Base-by-base conservation (phyloP, 2,113 vertebrate species). In the Chunga burmeisteri region DNA sequence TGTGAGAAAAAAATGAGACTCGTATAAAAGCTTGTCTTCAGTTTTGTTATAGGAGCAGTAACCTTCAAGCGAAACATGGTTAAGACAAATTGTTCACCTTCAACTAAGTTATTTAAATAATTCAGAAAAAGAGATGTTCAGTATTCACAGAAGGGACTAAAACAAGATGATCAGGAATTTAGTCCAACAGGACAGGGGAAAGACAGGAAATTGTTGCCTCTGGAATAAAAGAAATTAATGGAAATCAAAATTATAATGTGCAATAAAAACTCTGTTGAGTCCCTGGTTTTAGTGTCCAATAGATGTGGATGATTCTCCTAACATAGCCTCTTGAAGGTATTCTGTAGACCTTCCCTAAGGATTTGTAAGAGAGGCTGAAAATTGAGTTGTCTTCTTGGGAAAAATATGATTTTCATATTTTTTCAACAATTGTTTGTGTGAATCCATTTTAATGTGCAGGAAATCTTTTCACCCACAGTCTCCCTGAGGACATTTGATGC, bases 381-480 rank as follows among this genome's bases (percentile, higher is more conserved):
- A 93, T 38, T 25, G 77, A 94, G 68, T 36, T 16, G 8, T 19
- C 58, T 75, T 94, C 72, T 78, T 81, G 61, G 61, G 72, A 87
- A 88, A 96, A 95, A 84, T 62, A 84, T 1, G 17, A 91, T 96
- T 94, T 97, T 72, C 61, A n/a, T 91, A 67, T 72, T 91, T 94
- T 92, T 86, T 84, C 88, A 58, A 65, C 94, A 81, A 3, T 53
- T 91, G 75, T 74, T 89, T 84, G 56, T 16, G 73, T 71, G 86
- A 95, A 96, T 86, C 78, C 72, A 84, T 97, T 94, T 92, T 81
- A 79, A 92, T 56, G 73, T 4, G 0, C n/a, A 61, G 68, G 56
- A 61, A 73, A 81, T 89, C 65, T 81, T 94, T 94, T 78, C 86
- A 94, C 72, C 73, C 65, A 18, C 36, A 13, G 38, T 71, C 94